Evolutionary conservation across 2,888 invertebrate genomes (phyloP), one percentile per base, ranked within the genome.

Genomic region (Euspilapteryx auroguttella): DNA sequence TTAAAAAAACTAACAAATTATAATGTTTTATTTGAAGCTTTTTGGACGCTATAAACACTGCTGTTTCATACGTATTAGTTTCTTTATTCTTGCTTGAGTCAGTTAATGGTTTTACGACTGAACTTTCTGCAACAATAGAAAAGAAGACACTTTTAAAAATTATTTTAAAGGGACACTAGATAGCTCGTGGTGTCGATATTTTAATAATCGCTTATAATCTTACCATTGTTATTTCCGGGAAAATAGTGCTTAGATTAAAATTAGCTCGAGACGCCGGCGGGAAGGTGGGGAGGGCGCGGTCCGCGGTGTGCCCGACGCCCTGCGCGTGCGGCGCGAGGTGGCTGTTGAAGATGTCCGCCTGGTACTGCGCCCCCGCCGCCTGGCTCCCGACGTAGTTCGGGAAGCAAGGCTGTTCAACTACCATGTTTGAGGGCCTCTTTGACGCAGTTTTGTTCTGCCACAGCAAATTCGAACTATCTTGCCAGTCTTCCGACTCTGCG

Each of bases 181-280:
- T n/a, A n/a, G n/a, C n/a, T n/a, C n/a, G n/a, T n/a, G n/a, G n/a
- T n/a, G n/a, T n/a, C n/a, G n/a, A n/a, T n/a, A n/a, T n/a, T n/a
- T n/a, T n/a, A n/a, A n/a, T n/a, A n/a, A n/a, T n/a, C n/a, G n/a
- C n/a, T n/a, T n/a, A n/a, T n/a, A n/a, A n/a, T 17, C 65, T 64
- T 41, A 77, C 77, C 76, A 76, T 77, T 29, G 88, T 88, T 40
- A 90, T 89, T 73, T 90, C 90, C 2, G 90, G 90, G 55, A 89
- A 89, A 44, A 90, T 87, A 1, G 89, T 85, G 45, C 88, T 88
- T 23, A 90, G 68, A 59, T 89, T 89, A 49, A 90, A 90, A 54
- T 89, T 90, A 1, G 89, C 86, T 2, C 73, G 59, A 2, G 73
- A 73, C 3, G 71, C 62, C 15, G 50, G 56, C 5, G 75, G 68